phyloP scores from a whole-genome alignment of 1,140 invertebrate genomes.

The Lordiphosa stackelbergi region DNA sequence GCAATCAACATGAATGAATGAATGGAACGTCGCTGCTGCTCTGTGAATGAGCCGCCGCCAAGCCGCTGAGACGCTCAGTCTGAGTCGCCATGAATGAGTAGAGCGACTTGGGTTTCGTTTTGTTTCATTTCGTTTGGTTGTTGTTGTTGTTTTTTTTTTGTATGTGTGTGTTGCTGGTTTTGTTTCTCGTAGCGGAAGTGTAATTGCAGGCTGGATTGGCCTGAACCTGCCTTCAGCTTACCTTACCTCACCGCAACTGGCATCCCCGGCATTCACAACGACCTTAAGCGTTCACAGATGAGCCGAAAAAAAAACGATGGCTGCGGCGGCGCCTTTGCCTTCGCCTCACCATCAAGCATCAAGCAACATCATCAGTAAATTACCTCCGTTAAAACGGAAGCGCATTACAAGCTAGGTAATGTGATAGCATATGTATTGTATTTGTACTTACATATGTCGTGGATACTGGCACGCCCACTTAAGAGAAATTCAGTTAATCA shows the following conservation, averaged over 20 bases:
- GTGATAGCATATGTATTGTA: slow-evolving; percentile 48
- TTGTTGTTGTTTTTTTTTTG: slow-evolving; percentile 18
- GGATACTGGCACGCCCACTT: neutral
- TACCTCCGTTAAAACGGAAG: slow-evolving; percentile 53
- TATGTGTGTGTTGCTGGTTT: slow-evolving; percentile 10
- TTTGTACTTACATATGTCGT: neutral
- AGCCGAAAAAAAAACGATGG: slow-evolving; percentile 41
- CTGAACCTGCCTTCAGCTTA: slow-evolving; percentile 21
- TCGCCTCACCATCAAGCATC: slow-evolving; percentile 11
- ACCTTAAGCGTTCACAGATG: slow-evolving; percentile 46
- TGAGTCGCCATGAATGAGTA: slow-evolving; percentile 31
- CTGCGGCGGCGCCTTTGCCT: slow-evolving; percentile 44
- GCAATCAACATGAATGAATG: slow-evolving; percentile 61
- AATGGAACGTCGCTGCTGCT: slow-evolving; percentile 7
- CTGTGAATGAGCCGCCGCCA: slow-evolving; percentile 47
- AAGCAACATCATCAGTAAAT: slow-evolving; percentile 24
- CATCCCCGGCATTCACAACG: slow-evolving; percentile 12
- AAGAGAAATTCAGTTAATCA: too few relatives aligned
- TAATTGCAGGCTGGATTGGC: slow-evolving; percentile 50
- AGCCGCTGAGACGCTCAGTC: slow-evolving; percentile 10
- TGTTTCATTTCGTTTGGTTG: slow-evolving; percentile 12
- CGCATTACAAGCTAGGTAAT: slow-evolving; percentile 66
- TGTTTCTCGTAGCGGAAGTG: slow-evolving; percentile 50
- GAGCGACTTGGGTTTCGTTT: slow-evolving; percentile 10
- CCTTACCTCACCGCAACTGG: slow-evolving; percentile 1